Evolutionary conservation across 2,113 vertebrate species (phyloP), one percentile per base, ranked within the genome.

Genomic region (Alligator sinensis): DNA sequence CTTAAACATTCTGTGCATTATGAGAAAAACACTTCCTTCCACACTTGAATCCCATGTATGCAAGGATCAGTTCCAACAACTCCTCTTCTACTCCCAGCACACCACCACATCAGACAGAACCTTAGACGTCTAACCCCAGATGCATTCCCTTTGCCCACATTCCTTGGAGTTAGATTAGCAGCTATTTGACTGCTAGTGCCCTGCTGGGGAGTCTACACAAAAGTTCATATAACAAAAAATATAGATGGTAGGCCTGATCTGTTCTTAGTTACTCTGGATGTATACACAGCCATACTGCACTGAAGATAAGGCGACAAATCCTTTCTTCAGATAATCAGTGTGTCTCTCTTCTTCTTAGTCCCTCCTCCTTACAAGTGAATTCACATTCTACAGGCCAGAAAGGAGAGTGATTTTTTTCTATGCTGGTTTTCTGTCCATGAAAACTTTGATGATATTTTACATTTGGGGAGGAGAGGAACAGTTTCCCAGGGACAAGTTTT

Each of bases 371-470:
- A 55, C 18, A 70, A 27, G 7, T 72, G 91, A 60, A 84, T 6
- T 55, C 2, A 0, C 68, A 47, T 34, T 54, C 34, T 82, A n/a
- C 15, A 89, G 47, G 47, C 9, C 47, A 61, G 59, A 79, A 38
- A 88, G 84, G 8, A 72, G 81, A 86, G 79, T 22, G 24, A 25
- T 30, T n/a, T 15, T 5, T 55, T 59, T 68, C 57, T 24, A 84
- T 78, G 27, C 27, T 68, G 14, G 18, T 6, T 80, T 82, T 87
- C 22, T 66, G 77, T 80, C 72, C 38, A 28, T 25, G 24, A 6
- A 38, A 76, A 88, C 80, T 88, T 95, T 72, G 84, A 86, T 66
- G 60, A 84, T 90, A 18, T 63, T 87, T 92, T 81, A 80, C 72
- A 8, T 58, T 59, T 11, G 24, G 80, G 86, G 88, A 87, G 22